Evolutionary conservation across 2,797 vertebrate genomes (phyloP).

Genomic region (Sebastolobus altivelis): DNA sequence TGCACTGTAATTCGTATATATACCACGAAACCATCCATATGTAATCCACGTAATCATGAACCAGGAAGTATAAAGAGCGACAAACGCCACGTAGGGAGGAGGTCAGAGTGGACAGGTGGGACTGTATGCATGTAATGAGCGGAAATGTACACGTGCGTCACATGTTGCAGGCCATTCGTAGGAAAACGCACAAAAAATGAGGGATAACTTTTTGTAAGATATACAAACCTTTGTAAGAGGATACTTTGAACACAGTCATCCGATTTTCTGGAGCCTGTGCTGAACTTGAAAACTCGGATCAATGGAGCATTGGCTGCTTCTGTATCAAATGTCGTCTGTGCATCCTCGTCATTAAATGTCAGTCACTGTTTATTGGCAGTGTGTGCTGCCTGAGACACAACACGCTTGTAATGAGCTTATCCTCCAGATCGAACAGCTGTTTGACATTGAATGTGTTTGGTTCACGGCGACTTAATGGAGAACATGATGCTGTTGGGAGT

Average conservation of each 20-base stretch:
- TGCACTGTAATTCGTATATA: too few relatives aligned
- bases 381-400: slow-evolving; percentile 15
- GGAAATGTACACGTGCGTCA: too few relatives aligned
- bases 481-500: slow-evolving; percentile 33
- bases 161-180: too few relatives aligned
- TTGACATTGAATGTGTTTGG: slow-evolving; percentile 39
- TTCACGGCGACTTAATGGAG: slow-evolving; percentile 34
- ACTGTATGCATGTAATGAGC: too few relatives aligned
- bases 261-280: background rate
- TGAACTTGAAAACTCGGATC: slow-evolving; percentile 36
- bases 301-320: slow-evolving; percentile 4
- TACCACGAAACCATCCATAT: too few relatives aligned
- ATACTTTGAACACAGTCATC: background rate
- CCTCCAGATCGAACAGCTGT: slow-evolving; percentile 41
- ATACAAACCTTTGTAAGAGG: too few relatives aligned
- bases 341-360: slow-evolving; percentile 32
- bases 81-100: too few relatives aligned
- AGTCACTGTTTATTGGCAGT: slow-evolving; percentile 32
- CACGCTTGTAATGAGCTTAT: slow-evolving; percentile 61
- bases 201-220: too few relatives aligned
- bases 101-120: too few relatives aligned
- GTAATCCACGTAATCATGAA: too few relatives aligned
- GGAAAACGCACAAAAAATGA: too few relatives aligned
- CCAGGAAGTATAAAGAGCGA: too few relatives aligned
- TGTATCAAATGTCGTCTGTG: slow-evolving; percentile 8